Conservation (phyloP, 1,140 invertebrate species). For the Trichonephila clavipes region DNA sequence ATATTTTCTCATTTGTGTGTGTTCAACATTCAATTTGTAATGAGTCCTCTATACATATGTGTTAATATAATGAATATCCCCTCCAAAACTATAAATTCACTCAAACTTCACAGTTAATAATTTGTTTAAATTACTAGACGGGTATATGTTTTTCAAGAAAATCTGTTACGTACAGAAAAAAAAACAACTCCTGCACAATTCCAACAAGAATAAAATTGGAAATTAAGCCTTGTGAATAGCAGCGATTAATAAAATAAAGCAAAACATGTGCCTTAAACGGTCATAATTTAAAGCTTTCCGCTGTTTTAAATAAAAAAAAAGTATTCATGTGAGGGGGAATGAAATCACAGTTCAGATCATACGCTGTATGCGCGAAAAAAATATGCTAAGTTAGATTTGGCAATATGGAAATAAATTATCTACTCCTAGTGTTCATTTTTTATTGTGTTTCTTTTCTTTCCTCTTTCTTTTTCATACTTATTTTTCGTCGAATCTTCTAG, state of each 20-base stretch:
- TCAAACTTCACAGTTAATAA: too few relatives aligned
- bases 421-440: background rate
- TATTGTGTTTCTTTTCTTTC: background rate
- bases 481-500: slow-evolving; percentile 40
- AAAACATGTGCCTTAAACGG: slow-evolving; percentile 19
- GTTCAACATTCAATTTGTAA: too few relatives aligned
- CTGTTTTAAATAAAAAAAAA: background rate
- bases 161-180: too few relatives aligned
- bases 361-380: background rate
- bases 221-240: slow-evolving; percentile 13
- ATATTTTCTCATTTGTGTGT: too few relatives aligned
- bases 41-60: too few relatives aligned
- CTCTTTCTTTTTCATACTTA: slow-evolving; percentile 33
- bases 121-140: too few relatives aligned
- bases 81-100: too few relatives aligned
- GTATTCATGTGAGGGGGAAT: background rate
- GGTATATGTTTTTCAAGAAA: too few relatives aligned
- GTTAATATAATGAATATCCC: too few relatives aligned
- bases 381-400: slow-evolving; percentile 38
- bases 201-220: background rate
- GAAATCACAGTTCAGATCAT: too few relatives aligned
- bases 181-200: too few relatives aligned
- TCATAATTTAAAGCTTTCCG: slow-evolving; percentile 48
- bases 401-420: slow-evolving; percentile 60
- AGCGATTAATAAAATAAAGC: slow-evolving; percentile 54